These are phyloP conservation scores for Atethmia centrago DNA, from an alignment of 2,888 invertebrate species.

Conservation along the genomic window DNA sequence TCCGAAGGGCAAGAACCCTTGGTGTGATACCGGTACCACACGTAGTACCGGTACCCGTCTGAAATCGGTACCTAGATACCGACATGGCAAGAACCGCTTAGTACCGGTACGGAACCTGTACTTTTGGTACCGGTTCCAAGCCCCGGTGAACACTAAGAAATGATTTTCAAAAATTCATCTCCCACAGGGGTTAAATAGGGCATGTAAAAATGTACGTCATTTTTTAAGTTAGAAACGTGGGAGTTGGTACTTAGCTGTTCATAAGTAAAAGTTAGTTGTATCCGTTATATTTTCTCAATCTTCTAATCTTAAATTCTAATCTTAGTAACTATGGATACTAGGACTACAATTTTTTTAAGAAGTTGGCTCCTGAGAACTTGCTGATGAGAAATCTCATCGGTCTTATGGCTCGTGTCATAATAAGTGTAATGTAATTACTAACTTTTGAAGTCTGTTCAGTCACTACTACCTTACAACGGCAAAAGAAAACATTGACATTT, in stretches of 20 bases:
- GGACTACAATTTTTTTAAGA: background rate
- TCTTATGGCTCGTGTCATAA: background rate
- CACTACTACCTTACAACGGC: background rate
- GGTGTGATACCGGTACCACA: no score
- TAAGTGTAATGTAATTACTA: background rate
- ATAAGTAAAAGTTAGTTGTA: background rate
- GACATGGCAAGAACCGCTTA: no score
- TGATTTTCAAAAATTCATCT: no score
- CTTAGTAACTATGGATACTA: background rate
- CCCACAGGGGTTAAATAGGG: no score
- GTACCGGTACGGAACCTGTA: no score
- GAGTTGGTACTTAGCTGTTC: background rate
- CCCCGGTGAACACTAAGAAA: no score
- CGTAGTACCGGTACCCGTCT: no score
- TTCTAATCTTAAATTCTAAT: no score
- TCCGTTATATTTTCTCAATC: background rate
- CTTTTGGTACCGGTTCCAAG: no score
- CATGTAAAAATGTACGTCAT: background rate
- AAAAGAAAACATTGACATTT: background rate
- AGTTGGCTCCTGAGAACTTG: background rate
- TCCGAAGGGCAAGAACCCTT: no score
- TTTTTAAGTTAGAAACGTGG: background rate
- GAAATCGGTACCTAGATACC: no score
- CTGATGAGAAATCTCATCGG: background rate
- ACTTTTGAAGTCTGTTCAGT: background rate